Evolutionary conservation across 35 echinoderm and acorn worm genomes (phyloP), one percentile per base, ranked within the genome.

Genomic region (Chiridota heheva): DNA sequence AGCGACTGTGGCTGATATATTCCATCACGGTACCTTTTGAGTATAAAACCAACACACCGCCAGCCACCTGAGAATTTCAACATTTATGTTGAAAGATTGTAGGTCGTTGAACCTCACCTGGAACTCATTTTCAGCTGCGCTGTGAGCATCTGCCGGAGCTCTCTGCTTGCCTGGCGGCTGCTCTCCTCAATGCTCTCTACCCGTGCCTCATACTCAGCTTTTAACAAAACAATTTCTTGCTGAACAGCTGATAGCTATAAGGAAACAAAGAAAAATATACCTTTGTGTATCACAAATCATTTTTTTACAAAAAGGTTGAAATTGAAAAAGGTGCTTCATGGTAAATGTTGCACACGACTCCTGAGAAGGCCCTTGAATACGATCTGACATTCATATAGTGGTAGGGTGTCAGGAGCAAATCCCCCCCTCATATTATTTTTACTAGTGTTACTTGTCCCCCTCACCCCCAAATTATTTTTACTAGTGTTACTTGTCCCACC

Each of bases 41-140:
- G 16, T 31, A 30, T 2, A 26, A 25, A 25, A 65, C 62, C 10
- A 0, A 4, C 18, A 4, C 18, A 4, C 39, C 4, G 20, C 63
- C 31, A 36, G 18, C 29, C 63, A 67, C 31, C 39, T 7, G 20
- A 67, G 39, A 1, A 67, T 16, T 36, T 3, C 1, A 25, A 18
- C 27, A 25, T 17, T 32, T 35, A 15, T 36, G 2, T 40, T 10
- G 31, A 1, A 36, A 42, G 5, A 1, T 43, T 42, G 1, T 17
- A 4, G 24, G 29, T 40, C 42, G 38, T 10, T 40, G 70, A 2
- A 62, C n/a, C 82, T 45, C 84, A 93, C 93, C 84, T 96, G 16
- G 93, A 83, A 78, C 87, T 87, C 40, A 96, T 91, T 62, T 72
- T 82, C 42, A 90, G 93, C 26, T 96, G 93, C 30, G 93, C 58